These are phyloP conservation scores for Eudasyphora cyanicolor DNA, from an alignment of 2,888 invertebrate species.

Conservation along the genomic window DNA sequence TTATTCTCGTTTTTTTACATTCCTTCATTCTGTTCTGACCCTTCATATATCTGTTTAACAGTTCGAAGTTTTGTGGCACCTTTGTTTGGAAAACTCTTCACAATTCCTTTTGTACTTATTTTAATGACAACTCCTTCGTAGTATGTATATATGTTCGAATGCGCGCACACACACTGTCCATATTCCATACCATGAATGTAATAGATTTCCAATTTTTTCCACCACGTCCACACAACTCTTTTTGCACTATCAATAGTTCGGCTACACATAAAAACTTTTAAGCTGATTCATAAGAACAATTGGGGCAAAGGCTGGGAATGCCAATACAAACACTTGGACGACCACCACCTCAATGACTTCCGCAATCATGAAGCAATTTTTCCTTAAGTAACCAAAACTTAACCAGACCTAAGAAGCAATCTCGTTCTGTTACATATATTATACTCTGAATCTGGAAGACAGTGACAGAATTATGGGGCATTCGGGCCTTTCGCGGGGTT, in stretches of 20 bases:
- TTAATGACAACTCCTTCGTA: slow-evolving; percentile 1
- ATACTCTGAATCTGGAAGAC: not conserved
- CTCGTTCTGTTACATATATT: not conserved
- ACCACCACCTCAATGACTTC: slow-evolving; percentile 58
- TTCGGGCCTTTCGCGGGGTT: too few species aligned
- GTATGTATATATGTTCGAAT: too few species aligned
- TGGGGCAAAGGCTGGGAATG: not conserved
- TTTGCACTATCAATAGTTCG: not conserved
- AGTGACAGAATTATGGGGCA: not conserved
- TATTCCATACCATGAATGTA: slow-evolving; percentile 19
- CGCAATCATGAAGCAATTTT: slow-evolving; percentile 49
- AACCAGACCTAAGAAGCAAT: slow-evolving; percentile 21
- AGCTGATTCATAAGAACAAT: not conserved
- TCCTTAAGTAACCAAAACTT: slow-evolving; percentile 44
- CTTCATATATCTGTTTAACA: too few species aligned
- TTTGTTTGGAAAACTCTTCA: slow-evolving; percentile 18
- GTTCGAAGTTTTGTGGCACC: slow-evolving; percentile 5
- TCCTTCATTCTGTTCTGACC: too few species aligned
- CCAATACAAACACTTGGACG: slow-evolving; percentile 1
- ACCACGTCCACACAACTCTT: not conserved
- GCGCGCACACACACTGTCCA: not conserved
- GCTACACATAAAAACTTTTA: not conserved
- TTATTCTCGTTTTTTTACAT: too few species aligned
- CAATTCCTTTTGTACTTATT: not conserved
- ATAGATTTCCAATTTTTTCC: slow-evolving; percentile 8